These are phyloP conservation scores for Nasonia longicornis DNA, from an alignment of 1,140 invertebrate species.

Conservation along the genomic window DNA sequence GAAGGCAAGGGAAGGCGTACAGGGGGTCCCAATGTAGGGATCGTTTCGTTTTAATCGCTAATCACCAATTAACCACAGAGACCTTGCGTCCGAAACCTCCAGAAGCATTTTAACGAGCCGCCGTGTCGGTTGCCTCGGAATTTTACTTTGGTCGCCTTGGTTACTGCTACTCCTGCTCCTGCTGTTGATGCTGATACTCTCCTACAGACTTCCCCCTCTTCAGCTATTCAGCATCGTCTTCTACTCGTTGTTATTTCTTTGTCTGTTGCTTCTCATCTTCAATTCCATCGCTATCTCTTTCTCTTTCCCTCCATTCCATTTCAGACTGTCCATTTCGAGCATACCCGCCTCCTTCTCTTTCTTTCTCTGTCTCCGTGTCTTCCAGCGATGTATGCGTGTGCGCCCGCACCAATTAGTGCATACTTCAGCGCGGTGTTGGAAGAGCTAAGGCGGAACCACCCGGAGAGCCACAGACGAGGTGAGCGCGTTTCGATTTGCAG, in stretches of 20 bases:
- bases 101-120: conserved; percentile 71
- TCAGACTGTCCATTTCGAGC: conserved; percentile 39
- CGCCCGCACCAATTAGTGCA: conserved; percentile 65
- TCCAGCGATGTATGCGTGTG: conserved; percentile 42
- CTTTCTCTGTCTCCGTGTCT: conserved; percentile 28
- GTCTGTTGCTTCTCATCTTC: conserved; percentile 39
- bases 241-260: conserved; percentile 14
- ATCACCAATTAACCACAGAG: conserved; percentile 69
- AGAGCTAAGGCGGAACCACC: conserved; percentile 20
- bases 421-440: conserved; percentile 59
- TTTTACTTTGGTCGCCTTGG: conserved; percentile 62
- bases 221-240: conserved; percentile 17
- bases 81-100: conserved; percentile 67
- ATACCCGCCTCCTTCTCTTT: conserved; percentile 23
- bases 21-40: conserved; percentile 45
- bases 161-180: conserved; percentile 37
- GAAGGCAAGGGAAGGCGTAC: conserved; percentile 28
- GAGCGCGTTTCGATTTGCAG: conserved; percentile 20
- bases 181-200: conserved; percentile 42
- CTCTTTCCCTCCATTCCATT: conserved; percentile 38
- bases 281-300: conserved; percentile 35
- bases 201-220: conserved; percentile 30
- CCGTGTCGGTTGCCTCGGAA: conserved; percentile 66
- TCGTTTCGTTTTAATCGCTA: conserved; percentile 70
- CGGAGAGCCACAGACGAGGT: conserved; percentile 3